Conservation (phyloP, 2,797 vertebrate genomes). For the Rhabdomys pumilio region DNA sequence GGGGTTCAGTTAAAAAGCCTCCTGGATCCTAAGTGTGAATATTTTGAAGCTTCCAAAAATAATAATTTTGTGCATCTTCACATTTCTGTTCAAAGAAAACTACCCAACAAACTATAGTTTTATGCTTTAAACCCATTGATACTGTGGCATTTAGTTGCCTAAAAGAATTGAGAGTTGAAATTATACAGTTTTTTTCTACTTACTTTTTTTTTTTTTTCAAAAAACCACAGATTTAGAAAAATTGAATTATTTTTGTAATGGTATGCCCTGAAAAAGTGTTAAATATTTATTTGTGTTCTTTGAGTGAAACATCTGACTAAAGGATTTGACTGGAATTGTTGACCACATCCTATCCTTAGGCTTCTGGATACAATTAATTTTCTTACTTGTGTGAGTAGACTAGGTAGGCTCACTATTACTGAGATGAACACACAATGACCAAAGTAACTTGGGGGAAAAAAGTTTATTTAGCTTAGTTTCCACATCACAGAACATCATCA, state of each 20-base stretch:
- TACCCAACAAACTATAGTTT: constrained; percentile 40
- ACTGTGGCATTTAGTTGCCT: not conserved
- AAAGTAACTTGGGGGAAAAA: not conserved
- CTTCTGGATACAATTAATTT: not conserved
- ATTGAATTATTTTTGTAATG: constrained; percentile 37
- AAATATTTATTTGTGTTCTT: not conserved
- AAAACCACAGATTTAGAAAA: constrained; percentile 13
- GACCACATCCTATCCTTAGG: not conserved
- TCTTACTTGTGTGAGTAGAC: not conserved
- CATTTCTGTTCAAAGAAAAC: constrained; percentile 28
- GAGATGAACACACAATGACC: not conserved
- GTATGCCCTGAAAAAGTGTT: constrained; percentile 22
- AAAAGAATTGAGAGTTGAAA: constrained; percentile 28
- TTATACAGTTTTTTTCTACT: not conserved
- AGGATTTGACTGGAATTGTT: not conserved
- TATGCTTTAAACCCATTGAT: not conserved
- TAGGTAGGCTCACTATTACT: not conserved
- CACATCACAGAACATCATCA: not conserved
- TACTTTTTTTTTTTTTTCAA: not conserved
- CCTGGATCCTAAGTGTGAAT: not conserved
- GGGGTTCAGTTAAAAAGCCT: not conserved
- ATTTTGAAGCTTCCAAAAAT: constrained; percentile 53
- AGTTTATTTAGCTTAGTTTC: not conserved
- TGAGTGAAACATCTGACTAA: not conserved
- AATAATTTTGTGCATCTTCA: constrained; percentile 3